phyloP scores from a whole-genome alignment of 2,888 invertebrate genomes.

The Lasius platythorax region DNA sequence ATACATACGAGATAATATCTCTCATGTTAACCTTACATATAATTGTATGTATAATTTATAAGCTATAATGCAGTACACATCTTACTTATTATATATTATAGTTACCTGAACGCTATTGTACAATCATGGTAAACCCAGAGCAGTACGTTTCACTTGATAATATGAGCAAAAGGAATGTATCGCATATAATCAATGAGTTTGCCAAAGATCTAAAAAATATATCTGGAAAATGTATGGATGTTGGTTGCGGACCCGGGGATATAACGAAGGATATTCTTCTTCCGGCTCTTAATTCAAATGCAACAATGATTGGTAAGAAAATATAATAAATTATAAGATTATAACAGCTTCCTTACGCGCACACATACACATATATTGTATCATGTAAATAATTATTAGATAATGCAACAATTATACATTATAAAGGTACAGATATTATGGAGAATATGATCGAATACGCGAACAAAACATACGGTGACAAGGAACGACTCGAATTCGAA shows the following conservation, averaged over 20 bases:
- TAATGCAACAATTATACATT: background rate
- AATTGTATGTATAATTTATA: too few relatives aligned
- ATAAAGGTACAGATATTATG: background rate
- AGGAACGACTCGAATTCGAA: too few relatives aligned
- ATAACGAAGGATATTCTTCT: conserved; percentile 89
- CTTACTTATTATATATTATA: background rate
- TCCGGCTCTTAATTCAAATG: conserved; percentile 88
- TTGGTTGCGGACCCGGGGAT: conserved; percentile 92
- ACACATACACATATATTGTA: background rate
- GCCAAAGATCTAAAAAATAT: conserved; percentile 78
- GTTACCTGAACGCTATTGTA: background rate
- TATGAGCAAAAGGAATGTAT: background rate
- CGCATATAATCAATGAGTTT: background rate
- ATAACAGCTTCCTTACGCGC: background rate
- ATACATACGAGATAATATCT: too few relatives aligned
- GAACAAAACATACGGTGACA: too few relatives aligned
- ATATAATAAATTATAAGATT: background rate
- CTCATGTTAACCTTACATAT: too few relatives aligned
- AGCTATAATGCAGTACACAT: too few relatives aligned
- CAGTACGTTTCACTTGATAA: background rate
- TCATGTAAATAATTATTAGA: background rate
- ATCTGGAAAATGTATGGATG: conserved; percentile 87
- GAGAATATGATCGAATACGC: background rate
- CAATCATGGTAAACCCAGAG: background rate
- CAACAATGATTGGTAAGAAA: conserved; percentile 83